phyloP scores from a whole-genome alignment of 2,888 invertebrate species.

The Ochropleura plecta region DNA sequence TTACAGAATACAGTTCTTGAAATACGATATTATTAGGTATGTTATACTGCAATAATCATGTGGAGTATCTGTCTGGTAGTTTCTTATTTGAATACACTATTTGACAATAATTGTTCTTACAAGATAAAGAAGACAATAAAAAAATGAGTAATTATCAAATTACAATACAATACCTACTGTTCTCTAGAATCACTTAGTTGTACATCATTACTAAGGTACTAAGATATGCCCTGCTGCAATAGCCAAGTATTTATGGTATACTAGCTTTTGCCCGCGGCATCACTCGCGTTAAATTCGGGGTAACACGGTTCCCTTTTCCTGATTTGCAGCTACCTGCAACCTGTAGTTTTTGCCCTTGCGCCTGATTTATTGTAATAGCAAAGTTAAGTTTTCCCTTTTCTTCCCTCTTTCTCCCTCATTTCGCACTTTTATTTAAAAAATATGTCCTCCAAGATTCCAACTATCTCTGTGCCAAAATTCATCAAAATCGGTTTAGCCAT shows the following conservation, averaged over 20 bases:
- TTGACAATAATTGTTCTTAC: not conserved
- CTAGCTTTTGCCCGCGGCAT: no score
- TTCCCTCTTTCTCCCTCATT: no score
- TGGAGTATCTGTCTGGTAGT: not conserved
- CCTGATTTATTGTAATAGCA: no score
- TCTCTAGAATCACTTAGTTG: not conserved
- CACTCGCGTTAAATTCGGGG: no score
- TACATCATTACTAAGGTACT: not conserved
- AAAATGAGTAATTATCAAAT: constrained; percentile 1
- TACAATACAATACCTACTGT: not conserved
- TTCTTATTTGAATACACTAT: not conserved
- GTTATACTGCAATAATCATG: constrained; percentile 2
- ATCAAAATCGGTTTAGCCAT: no score
- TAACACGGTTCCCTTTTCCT: no score
- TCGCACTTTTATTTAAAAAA: no score
- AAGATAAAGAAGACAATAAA: not conserved
- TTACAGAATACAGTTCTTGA: constrained; percentile 1
- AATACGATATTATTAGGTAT: constrained; percentile 3
- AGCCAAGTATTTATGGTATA: not conserved
- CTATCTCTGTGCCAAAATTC: no score
- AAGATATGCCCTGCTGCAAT: not conserved
- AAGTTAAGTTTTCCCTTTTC: no score
- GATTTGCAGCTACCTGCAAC: no score
- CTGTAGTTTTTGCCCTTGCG: no score
- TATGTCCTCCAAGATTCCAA: no score